phyloP scores from a whole-genome alignment of 2,888 invertebrate genomes.

The Brachycybe producta region DNA sequence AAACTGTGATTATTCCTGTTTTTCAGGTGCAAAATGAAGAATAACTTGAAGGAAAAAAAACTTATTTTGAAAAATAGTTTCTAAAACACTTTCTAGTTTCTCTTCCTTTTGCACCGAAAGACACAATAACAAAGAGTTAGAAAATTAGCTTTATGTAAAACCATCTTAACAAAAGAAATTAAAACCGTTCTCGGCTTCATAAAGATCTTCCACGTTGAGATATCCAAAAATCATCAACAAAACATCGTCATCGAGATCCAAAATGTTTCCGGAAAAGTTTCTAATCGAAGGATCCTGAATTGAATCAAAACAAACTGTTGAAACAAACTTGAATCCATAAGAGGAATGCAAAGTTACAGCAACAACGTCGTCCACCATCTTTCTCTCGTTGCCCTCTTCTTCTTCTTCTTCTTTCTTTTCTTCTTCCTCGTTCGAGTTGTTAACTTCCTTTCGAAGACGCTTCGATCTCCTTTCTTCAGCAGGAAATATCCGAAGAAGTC shows the following conservation, averaged over 20 bases:
- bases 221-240: constrained; percentile 1
- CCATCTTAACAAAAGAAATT: too few species aligned
- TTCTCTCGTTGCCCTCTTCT: background rate
- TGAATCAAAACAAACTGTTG: too few species aligned
- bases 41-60: too few species aligned
- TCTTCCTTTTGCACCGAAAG: background rate
- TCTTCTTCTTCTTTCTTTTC: background rate
- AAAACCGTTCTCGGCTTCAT: background rate
- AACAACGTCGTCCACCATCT: background rate
- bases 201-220: constrained; percentile 4
- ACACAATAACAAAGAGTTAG: too few species aligned
- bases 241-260: background rate
- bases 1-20: too few species aligned
- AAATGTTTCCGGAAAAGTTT: too few species aligned
- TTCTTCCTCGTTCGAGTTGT: too few species aligned
- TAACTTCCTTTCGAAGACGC: too few species aligned
- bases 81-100: background rate
- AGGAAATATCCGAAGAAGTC: background rate
- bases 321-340: too few species aligned
- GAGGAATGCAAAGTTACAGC: background rate
- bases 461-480: background rate
- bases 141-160: too few species aligned
- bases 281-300: too few species aligned
- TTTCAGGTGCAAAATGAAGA: too few species aligned
- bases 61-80: background rate